Evolutionary conservation across 2,113 vertebrate genomes (phyloP).

Genomic region (Tachuris rubrigastra): DNA sequence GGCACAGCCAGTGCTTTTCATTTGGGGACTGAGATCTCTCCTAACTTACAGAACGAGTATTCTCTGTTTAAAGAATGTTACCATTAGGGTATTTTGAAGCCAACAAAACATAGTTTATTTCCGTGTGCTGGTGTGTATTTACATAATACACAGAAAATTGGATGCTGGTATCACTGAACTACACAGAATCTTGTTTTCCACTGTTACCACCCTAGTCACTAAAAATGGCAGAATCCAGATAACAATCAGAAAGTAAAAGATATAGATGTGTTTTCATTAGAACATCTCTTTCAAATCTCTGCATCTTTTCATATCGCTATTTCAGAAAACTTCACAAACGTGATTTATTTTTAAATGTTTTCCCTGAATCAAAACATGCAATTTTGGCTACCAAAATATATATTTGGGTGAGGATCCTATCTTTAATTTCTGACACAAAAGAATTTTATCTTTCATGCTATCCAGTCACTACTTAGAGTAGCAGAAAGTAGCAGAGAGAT

Average conservation of each 20-base stretch:
- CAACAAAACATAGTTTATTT: neutral
- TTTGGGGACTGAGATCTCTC: neutral
- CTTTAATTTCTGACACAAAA: neutral
- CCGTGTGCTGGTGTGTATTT: neutral
- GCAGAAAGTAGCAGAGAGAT: neutral
- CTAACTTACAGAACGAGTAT: neutral
- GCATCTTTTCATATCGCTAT: neutral
- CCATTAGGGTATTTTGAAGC: neutral
- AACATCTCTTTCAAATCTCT: neutral
- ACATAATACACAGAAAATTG: neutral
- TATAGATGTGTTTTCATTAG: fast-evolving
- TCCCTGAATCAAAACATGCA: neutral
- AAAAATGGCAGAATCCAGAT: neutral
- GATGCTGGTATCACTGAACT: neutral
- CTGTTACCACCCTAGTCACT: neutral
- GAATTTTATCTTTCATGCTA: neutral
- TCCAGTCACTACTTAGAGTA: neutral
- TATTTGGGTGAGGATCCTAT: neutral
- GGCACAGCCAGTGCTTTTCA: neutral
- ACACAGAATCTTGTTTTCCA: neutral
- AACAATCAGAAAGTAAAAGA: neutral
- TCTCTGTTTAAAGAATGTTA: neutral
- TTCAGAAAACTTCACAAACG: neutral
- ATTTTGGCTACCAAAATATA: neutral
- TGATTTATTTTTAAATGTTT: neutral